Conservation (phyloP, 2,888 invertebrate species). For the Pyrrhosoma nymphula region DNA sequence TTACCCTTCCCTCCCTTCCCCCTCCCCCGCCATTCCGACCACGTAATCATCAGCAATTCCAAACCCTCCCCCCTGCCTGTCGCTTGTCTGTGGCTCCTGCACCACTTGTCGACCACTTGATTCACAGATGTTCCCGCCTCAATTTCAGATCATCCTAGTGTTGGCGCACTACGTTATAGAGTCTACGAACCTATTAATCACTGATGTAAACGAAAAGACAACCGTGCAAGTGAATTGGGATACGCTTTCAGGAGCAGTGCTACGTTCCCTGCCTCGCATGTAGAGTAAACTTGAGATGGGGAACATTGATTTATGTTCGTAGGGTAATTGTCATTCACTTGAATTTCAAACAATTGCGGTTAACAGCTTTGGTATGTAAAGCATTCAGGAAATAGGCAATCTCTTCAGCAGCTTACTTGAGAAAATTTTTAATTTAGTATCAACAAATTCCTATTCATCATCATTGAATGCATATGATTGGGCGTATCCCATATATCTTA, state of each 20-base stretch:
- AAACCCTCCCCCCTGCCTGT: not conserved
- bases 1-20: not conserved
- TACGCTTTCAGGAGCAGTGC: not conserved
- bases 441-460: too few relatives aligned
- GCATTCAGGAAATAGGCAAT: too few relatives aligned
- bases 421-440: too few relatives aligned
- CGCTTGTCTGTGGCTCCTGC: not conserved
- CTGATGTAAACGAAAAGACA: not conserved
- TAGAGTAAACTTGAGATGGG: too few relatives aligned
- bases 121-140: not conserved
- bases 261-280: not conserved
- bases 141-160: not conserved
- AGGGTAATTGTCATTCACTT: too few relatives aligned
- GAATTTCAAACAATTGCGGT: too few relatives aligned
- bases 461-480: too few relatives aligned
- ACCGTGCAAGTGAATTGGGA: not conserved
- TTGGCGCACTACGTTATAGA: not conserved
- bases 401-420: too few relatives aligned
- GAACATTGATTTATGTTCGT: too few relatives aligned
- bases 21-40: not conserved
- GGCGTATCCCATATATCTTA: too few relatives aligned
- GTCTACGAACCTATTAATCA: not conserved
- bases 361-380: too few relatives aligned
- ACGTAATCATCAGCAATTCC: constrained; percentile 9
- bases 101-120: not conserved